A percentile compares a stretch with the other conserved stretches of the same genome.
Evolutionary conservation across 2,113 vertebrate genomes (phyloP).

Genomic region (Pseudolaguvia tuberculata): DNA sequence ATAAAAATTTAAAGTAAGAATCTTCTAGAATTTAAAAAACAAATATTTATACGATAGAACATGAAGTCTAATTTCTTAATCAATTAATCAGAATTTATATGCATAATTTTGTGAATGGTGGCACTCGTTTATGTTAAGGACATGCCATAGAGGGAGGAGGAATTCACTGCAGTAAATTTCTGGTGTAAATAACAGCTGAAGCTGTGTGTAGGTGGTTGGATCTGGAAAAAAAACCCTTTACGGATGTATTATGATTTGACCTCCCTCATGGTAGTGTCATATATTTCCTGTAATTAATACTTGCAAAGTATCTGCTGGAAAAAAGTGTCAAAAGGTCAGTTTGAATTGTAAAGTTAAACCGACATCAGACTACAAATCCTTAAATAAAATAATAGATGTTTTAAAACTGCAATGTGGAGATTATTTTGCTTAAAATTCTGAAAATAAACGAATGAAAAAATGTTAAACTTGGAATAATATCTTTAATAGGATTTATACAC

Average conservation of each 20-base stretch:
- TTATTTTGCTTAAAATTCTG: no score
- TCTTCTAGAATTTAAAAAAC: background rate
- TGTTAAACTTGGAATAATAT: no score
- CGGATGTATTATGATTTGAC: background rate
- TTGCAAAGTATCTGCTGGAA: background rate
- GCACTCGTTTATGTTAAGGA: background rate
- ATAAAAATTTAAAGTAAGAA: background rate
- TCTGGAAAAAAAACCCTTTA: background rate
- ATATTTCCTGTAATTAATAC: slow-evolving; percentile 2
- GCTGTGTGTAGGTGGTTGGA: slow-evolving; percentile 27
- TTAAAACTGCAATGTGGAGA: no score
- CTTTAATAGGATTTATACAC: no score
- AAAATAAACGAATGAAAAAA: no score
- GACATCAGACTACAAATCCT: no score
- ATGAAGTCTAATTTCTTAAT: background rate
- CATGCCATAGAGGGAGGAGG: background rate
- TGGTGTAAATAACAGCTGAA: background rate
- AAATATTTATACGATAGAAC: no score
- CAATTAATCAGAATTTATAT: slow-evolving; percentile 2
- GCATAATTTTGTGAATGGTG: background rate
- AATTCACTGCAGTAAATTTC: slow-evolving; percentile 17
- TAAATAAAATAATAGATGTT: no score
- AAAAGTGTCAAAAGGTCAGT: background rate
- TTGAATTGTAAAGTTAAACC: no score
- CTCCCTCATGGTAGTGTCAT: slow-evolving; percentile 1